Base-by-base conservation (phyloP, 2,797 vertebrate genomes). In the Pyrocephalus nanus region DNA sequence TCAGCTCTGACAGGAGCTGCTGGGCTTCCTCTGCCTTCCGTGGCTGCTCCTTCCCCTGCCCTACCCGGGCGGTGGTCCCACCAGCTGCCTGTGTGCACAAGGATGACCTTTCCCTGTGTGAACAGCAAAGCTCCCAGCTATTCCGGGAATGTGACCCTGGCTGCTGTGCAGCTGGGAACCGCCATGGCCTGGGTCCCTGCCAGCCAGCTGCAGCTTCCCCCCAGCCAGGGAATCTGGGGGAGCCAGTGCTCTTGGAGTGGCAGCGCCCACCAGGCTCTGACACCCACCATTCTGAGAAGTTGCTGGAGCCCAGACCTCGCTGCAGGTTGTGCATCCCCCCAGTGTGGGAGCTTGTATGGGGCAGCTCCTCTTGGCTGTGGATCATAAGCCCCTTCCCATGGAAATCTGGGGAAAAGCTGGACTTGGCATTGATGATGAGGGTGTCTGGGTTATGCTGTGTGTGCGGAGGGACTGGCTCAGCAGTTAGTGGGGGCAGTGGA, bases 81-180 rank as follows among this genome's bases (percentile, higher is more conserved):
- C 50, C 88, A 95, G 95, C 94, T 86, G 88, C 76, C 73, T 88
- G 30, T 4, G 3, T 3, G 4, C 66, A 96, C 92, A 96, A 96
- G 54, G 95, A 48, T 96, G 95, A 96, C 95, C 95, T 96, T 96
- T 96, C 66, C 85, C 73, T 87, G 26, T 2, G 15, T 75, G 88
- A 92, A 94, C 86, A 96, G 94, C 94, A 91, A 90, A 88, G 82
- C 90, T 84, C 76, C 26, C 76, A 96, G 88, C 88, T 86, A 96
- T 96, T 36, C 88, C 76, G 78, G 88, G 96, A 96, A 96, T 96
- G 95, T 94, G 92, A 93, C 93, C 88, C 94, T 95, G 94, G 86
- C 90, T 65, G 79, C 82, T 8, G 15, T 36, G 86, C 78, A 77
- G 81, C 94, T 95, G 93, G 79, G 76, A 85, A 42, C 2, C 17